phyloP scores from a whole-genome alignment of 2,888 invertebrate genomes.

The Xanthorhoe spadicearia region DNA sequence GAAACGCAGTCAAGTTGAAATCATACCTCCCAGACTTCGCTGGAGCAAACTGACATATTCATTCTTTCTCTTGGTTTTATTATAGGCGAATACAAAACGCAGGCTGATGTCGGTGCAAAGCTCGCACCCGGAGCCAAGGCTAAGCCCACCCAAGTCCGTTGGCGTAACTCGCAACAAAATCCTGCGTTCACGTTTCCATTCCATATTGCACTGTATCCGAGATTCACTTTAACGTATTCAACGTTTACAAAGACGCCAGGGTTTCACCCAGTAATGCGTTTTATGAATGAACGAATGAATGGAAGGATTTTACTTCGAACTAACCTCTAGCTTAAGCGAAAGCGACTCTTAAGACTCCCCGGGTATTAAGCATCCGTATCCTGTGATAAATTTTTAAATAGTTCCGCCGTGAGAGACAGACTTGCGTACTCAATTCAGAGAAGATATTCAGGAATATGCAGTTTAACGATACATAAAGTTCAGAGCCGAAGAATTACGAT shows the following conservation, averaged over 20 bases:
- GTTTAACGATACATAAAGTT: slow-evolving; percentile 67
- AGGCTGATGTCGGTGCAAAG: slow-evolving; percentile 62
- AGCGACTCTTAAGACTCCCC: slow-evolving; percentile 49
- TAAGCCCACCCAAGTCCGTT: slow-evolving; percentile 66
- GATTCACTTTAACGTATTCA: slow-evolving; percentile 71
- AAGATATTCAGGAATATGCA: slow-evolving; percentile 50
- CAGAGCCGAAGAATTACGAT: slow-evolving; percentile 57
- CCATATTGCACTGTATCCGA: slow-evolving; percentile 66
- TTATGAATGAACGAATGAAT: slow-evolving; percentile 80
- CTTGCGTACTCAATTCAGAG: slow-evolving; percentile 53
- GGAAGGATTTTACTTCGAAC: slow-evolving; percentile 74
- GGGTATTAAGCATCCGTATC: slow-evolving; percentile 39
- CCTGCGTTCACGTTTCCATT: slow-evolving; percentile 70
- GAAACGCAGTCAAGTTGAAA: slow-evolving; percentile 31
- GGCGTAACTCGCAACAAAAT: slow-evolving; percentile 74
- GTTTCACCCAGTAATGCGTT: slow-evolving; percentile 72
- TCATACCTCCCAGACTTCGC: slow-evolving; percentile 39
- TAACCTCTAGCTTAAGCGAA: slow-evolving; percentile 70
- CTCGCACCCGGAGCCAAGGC: slow-evolving; percentile 52
- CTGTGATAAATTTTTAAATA: slow-evolving; percentile 55
- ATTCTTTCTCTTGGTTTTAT: slow-evolving; percentile 62
- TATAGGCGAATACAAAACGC: slow-evolving; percentile 66
- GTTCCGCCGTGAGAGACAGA: slow-evolving; percentile 40
- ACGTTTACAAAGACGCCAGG: slow-evolving; percentile 62
- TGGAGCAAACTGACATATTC: slow-evolving; percentile 53